Evolutionary conservation across 2,888 invertebrate genomes (phyloP).

Genomic region (Cynaeus angustus): DNA sequence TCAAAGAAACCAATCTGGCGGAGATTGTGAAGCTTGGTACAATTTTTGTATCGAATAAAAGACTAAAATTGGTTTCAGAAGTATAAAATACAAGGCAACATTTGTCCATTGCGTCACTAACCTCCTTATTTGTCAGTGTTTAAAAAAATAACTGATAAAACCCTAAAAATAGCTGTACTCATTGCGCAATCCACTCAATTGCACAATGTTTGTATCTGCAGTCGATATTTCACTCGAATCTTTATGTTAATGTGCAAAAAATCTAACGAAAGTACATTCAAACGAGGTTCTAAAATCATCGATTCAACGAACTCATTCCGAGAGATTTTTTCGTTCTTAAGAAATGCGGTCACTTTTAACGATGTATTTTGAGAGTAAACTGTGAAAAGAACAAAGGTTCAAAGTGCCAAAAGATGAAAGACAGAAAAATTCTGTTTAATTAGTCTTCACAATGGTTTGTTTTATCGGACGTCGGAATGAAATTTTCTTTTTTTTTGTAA

Average conservation of each 20-base stretch:
- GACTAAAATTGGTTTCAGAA: no score
- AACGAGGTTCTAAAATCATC: background rate
- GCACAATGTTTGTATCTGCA: constrained; percentile 21
- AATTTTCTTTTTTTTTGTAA: no score
- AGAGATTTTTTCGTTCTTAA: background rate
- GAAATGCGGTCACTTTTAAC: constrained; percentile 5
- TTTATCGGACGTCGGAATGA: no score
- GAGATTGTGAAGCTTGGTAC: no score
- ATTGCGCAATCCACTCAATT: constrained; percentile 8
- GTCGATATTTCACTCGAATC: background rate
- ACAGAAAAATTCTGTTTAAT: background rate
- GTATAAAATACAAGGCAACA: no score
- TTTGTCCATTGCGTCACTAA: background rate
- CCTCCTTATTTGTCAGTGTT: background rate
- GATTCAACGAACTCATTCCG: background rate
- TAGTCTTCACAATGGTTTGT: no score
- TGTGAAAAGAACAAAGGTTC: background rate
- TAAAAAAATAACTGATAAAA: constrained; percentile 13
- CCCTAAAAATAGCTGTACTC: constrained; percentile 2
- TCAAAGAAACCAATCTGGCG: no score
- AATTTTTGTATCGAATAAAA: no score
- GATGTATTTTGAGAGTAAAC: background rate
- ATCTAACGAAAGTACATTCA: background rate
- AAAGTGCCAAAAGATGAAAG: background rate
- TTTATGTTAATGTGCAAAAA: background rate